Conservation (phyloP, 2,797 vertebrate species). For the Fistularia commersonii region DNA sequence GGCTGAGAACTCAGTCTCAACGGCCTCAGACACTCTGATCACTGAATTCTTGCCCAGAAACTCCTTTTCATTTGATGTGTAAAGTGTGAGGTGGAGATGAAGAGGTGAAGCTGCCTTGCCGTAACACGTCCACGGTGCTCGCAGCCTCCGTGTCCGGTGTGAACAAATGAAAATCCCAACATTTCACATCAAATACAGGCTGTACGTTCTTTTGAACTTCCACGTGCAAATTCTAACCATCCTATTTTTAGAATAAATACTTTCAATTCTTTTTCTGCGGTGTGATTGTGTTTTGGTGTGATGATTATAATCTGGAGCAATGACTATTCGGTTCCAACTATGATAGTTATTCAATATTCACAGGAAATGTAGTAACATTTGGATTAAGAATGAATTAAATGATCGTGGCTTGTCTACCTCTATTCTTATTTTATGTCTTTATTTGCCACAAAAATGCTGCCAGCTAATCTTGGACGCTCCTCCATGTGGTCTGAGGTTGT, state of each 20-base stretch:
- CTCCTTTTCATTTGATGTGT: conserved; percentile 69
- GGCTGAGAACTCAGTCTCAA: conserved; percentile 65
- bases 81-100: conserved; percentile 68
- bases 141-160: conserved; percentile 48
- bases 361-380: too few species aligned
- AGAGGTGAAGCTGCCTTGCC: conserved; percentile 60
- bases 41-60: conserved; percentile 48
- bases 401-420: too few species aligned
- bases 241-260: too few species aligned
- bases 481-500: conserved; percentile 13
- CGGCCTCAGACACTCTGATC: conserved; percentile 65
- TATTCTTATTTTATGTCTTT: too few species aligned
- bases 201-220: conserved; percentile 1
- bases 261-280: too few species aligned
- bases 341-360: too few species aligned
- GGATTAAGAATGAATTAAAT: too few species aligned
- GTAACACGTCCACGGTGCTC: conserved; percentile 41
- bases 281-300: too few species aligned
- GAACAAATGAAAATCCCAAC: conserved; percentile 39
- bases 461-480: conserved; percentile 5
- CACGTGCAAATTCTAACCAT: too few species aligned
- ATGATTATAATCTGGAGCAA: too few species aligned
- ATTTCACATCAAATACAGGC: conserved; percentile 18
- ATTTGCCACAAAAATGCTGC: conserved; percentile 1
- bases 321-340: too few species aligned